phyloP scores from a whole-genome alignment of 2,113 vertebrate genomes.

The Choloepus hoffmanni region DNA sequence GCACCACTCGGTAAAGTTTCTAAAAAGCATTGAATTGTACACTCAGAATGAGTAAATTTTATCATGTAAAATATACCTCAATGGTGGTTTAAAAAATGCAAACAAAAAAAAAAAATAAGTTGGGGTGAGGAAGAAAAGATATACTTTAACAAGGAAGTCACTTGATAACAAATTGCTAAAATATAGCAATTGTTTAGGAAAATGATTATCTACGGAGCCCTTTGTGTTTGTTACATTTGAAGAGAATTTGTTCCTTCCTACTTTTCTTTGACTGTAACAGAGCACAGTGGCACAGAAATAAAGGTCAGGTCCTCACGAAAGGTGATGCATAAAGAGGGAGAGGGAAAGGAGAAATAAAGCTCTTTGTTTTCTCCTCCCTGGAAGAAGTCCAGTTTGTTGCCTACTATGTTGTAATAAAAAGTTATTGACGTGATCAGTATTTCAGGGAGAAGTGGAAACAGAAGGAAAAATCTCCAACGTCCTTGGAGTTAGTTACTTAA shows the following conservation, averaged over 20 bases:
- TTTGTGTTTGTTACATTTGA: neutral
- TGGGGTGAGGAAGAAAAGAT: neutral
- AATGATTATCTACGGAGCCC: neutral
- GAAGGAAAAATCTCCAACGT: neutral
- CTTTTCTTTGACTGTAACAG: conserved; percentile 16
- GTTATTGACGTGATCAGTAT: neutral
- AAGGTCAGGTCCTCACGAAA: conserved; percentile 27
- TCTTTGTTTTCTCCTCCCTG: conserved; percentile 19
- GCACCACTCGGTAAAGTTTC: neutral
- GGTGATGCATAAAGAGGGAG: neutral
- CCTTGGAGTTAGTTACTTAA: neutral
- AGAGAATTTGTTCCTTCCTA: neutral
- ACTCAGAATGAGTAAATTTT: neutral
- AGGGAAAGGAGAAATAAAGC: neutral
- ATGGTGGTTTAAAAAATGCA: conserved; percentile 1
- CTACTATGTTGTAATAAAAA: neutral
- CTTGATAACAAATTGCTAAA: neutral
- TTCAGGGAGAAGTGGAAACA: neutral
- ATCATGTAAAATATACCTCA: neutral
- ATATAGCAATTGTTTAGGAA: neutral
- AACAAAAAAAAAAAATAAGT: neutral
- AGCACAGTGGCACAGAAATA: neutral
- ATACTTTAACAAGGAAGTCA: neutral
- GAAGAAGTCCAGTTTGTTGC: neutral
- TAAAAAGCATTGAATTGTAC: neutral